phyloP scores from a whole-genome alignment of 2,888 invertebrate species.

The Thelaira solivaga region DNA sequence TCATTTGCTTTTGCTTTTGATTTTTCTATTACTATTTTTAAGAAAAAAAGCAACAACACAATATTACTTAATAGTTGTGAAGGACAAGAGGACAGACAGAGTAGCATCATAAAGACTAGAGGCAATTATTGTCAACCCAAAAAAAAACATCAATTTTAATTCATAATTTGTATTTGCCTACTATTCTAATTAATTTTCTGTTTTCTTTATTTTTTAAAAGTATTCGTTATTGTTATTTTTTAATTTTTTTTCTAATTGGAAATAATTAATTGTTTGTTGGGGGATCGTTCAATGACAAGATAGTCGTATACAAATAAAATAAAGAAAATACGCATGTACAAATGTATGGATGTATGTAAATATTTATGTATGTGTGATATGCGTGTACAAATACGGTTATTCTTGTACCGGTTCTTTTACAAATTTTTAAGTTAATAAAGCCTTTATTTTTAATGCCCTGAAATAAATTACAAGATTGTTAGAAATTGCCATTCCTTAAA shows the following conservation, averaged over 20 bases:
- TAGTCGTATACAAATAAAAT: not conserved
- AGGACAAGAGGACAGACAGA: conserved; percentile 48
- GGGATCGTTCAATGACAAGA: conserved; percentile 34
- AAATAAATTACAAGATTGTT: no score
- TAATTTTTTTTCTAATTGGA: conserved; percentile 41
- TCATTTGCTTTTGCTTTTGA: conserved; percentile 4
- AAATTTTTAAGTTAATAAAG: no score
- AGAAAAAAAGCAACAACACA: not conserved
- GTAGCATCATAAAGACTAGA: conserved; percentile 2
- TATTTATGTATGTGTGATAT: no score
- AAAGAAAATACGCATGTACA: conserved; percentile 11
- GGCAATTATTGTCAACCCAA: conserved; percentile 12
- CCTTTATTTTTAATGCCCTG: no score
- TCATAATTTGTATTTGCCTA: conserved; percentile 23
- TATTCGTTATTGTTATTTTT: no score
- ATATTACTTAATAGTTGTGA: conserved; percentile 44
- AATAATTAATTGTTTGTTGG: conserved; percentile 53
- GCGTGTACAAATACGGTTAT: no score
- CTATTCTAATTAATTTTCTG: conserved; percentile 9
- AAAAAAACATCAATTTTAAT: conserved; percentile 24
- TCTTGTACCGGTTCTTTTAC: no score
- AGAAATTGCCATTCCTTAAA: no score
- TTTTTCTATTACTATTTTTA: not conserved
- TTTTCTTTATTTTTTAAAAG: conserved; percentile 1
- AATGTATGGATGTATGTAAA: no score